phyloP scores from a whole-genome alignment of 1,140 invertebrate species.

The Ostrea edulis region DNA sequence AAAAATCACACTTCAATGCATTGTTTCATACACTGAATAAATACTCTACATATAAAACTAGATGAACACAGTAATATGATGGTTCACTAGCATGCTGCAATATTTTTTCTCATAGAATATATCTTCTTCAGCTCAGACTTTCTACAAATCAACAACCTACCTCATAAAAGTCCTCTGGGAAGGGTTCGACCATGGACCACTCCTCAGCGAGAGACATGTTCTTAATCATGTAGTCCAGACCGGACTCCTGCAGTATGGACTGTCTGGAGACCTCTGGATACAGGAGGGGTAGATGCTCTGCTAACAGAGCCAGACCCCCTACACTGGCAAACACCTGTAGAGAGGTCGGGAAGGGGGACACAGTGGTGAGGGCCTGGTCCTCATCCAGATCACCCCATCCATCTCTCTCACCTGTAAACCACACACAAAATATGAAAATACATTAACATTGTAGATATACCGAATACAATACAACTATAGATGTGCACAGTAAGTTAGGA shows the following conservation, averaged over 20 bases:
- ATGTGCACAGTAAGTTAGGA: too few relatives aligned
- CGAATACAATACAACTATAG: neutral
- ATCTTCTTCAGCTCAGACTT: neutral
- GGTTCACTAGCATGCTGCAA: too few relatives aligned
- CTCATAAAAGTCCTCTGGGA: conserved; percentile 86
- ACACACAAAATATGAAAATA: neutral
- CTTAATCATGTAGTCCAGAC: conserved; percentile 40
- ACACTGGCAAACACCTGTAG: conserved; percentile 91
- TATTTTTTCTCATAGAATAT: neutral
- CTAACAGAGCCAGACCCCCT: conserved; percentile 92
- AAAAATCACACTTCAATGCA: neutral
- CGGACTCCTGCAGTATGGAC: conserved; percentile 25
- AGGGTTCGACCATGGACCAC: conserved; percentile 89
- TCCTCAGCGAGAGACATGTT: conserved; percentile 80
- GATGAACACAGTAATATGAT: too few relatives aligned
- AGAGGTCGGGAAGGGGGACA: conserved; percentile 82
- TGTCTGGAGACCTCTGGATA: conserved; percentile 87
- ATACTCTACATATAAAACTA: neutral
- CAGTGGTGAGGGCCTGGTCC: conserved; percentile 65
- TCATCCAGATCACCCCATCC: conserved; percentile 60
- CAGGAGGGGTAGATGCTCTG: conserved; percentile 90
- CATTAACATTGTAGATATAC: neutral
- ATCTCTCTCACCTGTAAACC: conserved; percentile 42
- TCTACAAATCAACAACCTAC: conserved; percentile 70
- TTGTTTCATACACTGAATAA: neutral